A percentile compares a stretch with the other conserved stretches of the same genome.
phyloP scores from a whole-genome alignment of 2,797 vertebrate species.

The Pteronotus mesoamericanus region DNA sequence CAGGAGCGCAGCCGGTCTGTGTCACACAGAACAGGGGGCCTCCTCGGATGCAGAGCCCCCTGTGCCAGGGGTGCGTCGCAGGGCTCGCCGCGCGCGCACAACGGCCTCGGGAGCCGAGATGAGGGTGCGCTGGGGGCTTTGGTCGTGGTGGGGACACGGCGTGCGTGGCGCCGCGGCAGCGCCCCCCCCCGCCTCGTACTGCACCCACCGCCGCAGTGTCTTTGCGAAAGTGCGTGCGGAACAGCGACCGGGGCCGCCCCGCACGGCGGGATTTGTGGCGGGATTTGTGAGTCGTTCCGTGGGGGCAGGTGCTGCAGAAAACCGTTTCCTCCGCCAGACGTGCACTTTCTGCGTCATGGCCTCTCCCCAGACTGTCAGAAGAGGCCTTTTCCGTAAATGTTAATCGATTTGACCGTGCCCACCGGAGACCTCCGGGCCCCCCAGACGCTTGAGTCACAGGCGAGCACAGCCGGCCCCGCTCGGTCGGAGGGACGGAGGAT shows the following conservation, averaged over 20 bases:
- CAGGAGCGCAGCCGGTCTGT: neutral
- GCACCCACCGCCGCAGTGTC: too few relatives aligned
- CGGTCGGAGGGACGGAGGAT: neutral
- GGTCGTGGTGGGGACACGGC: too few relatives aligned
- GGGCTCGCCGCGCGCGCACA: too few relatives aligned
- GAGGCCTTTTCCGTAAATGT: neutral
- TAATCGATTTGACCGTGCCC: neutral
- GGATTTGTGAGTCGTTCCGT: too few relatives aligned
- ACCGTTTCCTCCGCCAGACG: neutral
- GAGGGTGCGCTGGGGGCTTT: too few relatives aligned
- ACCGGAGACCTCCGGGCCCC: neutral
- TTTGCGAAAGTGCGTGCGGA: too few relatives aligned
- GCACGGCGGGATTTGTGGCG: too few relatives aligned
- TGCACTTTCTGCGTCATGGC: neutral
- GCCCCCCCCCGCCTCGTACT: too few relatives aligned
- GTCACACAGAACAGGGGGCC: neutral
- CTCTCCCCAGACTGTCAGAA: neutral
- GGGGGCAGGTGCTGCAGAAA: neutral
- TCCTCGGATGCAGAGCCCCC: neutral
- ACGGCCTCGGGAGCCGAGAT: too few relatives aligned
- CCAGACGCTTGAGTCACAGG: neutral
- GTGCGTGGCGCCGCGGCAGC: too few relatives aligned
- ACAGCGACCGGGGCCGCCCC: too few relatives aligned
- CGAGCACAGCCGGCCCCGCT: neutral
- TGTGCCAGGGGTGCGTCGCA: neutral